Conservation (phyloP, 2,113 vertebrate genomes). For the Campylomormyrus tamandua region DNA sequence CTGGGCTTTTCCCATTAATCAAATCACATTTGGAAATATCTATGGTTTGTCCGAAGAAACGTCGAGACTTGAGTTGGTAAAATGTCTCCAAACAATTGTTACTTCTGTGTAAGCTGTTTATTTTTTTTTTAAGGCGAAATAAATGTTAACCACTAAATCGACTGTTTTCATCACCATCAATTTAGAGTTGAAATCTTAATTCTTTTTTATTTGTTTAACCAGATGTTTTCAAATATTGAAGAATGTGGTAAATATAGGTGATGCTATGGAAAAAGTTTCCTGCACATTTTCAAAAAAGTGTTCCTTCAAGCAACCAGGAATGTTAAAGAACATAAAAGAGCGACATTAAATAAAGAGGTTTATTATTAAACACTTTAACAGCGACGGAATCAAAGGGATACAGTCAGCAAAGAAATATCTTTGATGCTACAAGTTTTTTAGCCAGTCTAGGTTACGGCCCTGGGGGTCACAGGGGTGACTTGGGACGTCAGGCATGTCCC, state of each 20-base stretch:
- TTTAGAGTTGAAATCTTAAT: neutral
- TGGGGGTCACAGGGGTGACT: slow-evolving; percentile 67
- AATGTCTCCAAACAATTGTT: slow-evolving; percentile 12
- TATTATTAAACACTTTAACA: slow-evolving; percentile 49
- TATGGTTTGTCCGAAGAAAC: neutral
- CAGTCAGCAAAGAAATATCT: slow-evolving; percentile 19
- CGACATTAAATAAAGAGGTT: slow-evolving; percentile 54
- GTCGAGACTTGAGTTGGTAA: neutral
- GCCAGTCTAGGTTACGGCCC: slow-evolving; percentile 69
- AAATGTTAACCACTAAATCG: slow-evolving; percentile 24
- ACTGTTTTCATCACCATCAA: neutral
- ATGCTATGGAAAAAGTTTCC: neutral
- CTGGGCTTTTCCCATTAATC: neutral
- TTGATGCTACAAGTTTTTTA: slow-evolving; percentile 66
- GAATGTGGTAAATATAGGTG: neutral
- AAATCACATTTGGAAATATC: neutral
- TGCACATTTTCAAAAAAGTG: neutral
- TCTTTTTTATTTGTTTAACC: neutral
- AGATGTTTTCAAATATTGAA: neutral
- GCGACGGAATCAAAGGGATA: slow-evolving; percentile 22
- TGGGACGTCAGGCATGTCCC: slow-evolving; percentile 74
- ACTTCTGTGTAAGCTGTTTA: neutral
- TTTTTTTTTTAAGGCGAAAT: slow-evolving; percentile 13
- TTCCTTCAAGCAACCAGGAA: neutral
- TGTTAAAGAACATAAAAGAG: neutral